Conservation (phyloP, 1,140 invertebrate genomes). For the Cydia strobilella region DNA sequence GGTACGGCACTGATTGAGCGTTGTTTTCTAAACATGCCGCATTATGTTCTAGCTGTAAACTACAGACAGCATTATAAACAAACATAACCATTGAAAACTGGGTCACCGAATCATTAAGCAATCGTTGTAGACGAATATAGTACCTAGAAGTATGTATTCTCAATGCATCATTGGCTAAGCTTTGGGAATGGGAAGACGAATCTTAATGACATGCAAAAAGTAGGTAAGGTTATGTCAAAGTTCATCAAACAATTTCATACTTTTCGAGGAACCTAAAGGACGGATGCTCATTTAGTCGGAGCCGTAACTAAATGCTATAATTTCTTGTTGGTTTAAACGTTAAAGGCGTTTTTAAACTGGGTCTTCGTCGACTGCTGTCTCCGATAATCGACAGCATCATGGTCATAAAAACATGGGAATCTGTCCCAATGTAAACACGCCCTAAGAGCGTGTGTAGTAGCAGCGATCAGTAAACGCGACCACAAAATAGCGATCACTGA, state of each 20-base stretch:
- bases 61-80: conserved; percentile 2
- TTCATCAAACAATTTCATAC: not conserved
- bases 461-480: too few species aligned
- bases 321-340: too few species aligned
- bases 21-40: not conserved
- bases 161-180: not conserved
- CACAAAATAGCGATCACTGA: too few species aligned
- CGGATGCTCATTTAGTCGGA: too few species aligned
- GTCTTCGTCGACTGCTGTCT: too few species aligned
- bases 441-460: too few species aligned
- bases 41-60: conserved; percentile 19
- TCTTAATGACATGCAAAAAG: not conserved
- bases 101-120: not conserved
- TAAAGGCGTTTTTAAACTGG: too few species aligned
- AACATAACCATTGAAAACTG: not conserved
- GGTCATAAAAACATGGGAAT: too few species aligned
- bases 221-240: conserved; percentile 3
- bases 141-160: conserved; percentile 1
- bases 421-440: too few species aligned
- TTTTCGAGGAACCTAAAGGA: too few species aligned
- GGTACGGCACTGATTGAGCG: not conserved
- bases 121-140: not conserved
- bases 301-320: too few species aligned
- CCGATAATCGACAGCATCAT: too few species aligned
- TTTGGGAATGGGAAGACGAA: not conserved